Evolutionary conservation across 1,140 invertebrate species (phyloP), one percentile per base, ranked within the genome.

Genomic region (Plutomurus gul): DNA sequence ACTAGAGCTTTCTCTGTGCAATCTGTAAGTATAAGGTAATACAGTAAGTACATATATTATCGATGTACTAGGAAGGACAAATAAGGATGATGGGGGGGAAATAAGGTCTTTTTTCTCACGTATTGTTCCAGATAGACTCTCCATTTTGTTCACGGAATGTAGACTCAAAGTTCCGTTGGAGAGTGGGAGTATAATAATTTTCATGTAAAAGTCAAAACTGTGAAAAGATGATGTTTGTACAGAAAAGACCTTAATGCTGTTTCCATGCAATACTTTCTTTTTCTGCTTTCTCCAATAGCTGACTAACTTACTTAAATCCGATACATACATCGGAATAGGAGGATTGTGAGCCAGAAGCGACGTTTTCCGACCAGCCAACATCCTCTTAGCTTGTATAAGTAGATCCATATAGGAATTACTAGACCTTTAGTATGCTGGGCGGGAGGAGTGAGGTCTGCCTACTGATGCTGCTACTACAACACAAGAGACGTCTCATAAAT

Each of bases 401-500:
- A 33, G 25, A 60, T 22, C 1, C 25, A 60, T 33, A 27, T 22
- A 72, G 18, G 8, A 51, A 22, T 18, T n/a, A n/a, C n/a, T n/a
- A n/a, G n/a, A n/a, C n/a, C n/a, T n/a, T n/a, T n/a, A n/a, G n/a
- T n/a, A n/a, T n/a, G n/a, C n/a, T n/a, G n/a, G n/a, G 18, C 22
- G 47, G 22, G 47, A 51, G n/a, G 3, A n/a, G n/a, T n/a, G n/a
- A n/a, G n/a, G n/a, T n/a, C n/a, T n/a, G n/a, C n/a, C n/a, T n/a
- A n/a, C n/a, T n/a, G n/a, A n/a, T n/a, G 8, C n/a, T 43, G n/a
- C 2, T 25, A 40, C 36, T 40, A 22, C 18, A 72, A 40, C 22
- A 72, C n/a, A 39, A 37, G 25, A 72, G 70, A 27, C 39, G 40
- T 16, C 75, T 76, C 75, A 76, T 76, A 76, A 76, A 76, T 76